Evolutionary conservation across 2,888 invertebrate species (phyloP).

Genomic region (Alloscopus bannaensis): DNA sequence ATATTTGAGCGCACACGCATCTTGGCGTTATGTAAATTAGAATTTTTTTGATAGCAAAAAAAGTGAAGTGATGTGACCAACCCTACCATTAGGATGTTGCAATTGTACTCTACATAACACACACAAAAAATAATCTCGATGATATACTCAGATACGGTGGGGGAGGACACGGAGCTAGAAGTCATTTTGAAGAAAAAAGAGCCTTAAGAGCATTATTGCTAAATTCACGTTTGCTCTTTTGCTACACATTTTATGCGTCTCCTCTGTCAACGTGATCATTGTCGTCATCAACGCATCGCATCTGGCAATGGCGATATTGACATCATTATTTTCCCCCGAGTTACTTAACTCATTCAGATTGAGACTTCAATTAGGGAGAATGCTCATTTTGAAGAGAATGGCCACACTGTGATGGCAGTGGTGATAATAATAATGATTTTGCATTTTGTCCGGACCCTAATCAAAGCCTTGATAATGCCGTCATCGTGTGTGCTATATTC

Average conservation of each 20-base stretch:
- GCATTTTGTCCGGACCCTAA: conserved; percentile 28
- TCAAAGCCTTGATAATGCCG: neutral
- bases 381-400: neutral
- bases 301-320: conserved; percentile 41
- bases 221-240: conserved; percentile 24
- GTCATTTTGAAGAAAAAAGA: neutral
- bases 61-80: conserved; percentile 56
- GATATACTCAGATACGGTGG: conserved; percentile 58
- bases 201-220: conserved; percentile 4
- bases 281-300: conserved; percentile 8
- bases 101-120: conserved; percentile 27
- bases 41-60: conserved; percentile 44
- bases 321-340: conserved; percentile 52
- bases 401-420: too few relatives aligned
- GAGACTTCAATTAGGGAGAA: conserved; percentile 51
- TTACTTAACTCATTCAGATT: conserved; percentile 47
- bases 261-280: conserved; percentile 7
- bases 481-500: neutral
- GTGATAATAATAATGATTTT: conserved; percentile 46
- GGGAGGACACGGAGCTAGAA: conserved; percentile 44
- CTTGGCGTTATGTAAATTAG: conserved; percentile 56
- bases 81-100: conserved; percentile 58
- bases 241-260: conserved; percentile 1
- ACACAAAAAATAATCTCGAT: too few relatives aligned
- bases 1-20: too few relatives aligned